phyloP scores from a whole-genome alignment of 2,888 invertebrate species.

The Oxycera nigricornis region DNA sequence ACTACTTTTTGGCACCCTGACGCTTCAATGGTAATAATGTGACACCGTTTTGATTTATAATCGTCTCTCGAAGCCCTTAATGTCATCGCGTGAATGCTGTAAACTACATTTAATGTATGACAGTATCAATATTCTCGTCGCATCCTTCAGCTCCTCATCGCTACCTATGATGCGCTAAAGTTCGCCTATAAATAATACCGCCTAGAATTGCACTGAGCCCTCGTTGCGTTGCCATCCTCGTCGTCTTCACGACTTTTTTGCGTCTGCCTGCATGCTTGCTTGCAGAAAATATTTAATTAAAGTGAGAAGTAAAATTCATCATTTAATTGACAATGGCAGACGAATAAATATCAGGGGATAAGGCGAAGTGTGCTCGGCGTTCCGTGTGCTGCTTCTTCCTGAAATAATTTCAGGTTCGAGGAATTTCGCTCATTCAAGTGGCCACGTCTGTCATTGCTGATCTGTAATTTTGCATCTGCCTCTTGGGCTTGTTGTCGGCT shows the following conservation, averaged over 20 bases:
- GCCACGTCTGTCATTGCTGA: slow-evolving; percentile 36
- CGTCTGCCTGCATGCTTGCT: slow-evolving; percentile 7
- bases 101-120: slow-evolving; percentile 13
- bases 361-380: not conserved
- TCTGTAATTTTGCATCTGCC: slow-evolving; percentile 44
- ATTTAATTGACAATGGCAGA: slow-evolving; percentile 46
- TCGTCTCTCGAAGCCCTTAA: slow-evolving; percentile 21
- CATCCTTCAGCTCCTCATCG: not conserved
- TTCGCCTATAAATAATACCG: slow-evolving; percentile 39
- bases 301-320: slow-evolving; percentile 46
- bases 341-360: slow-evolving; percentile 14
- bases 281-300: slow-evolving; percentile 44
- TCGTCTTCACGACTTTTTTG: not conserved
- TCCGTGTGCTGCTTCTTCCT: slow-evolving; percentile 5
- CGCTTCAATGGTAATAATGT: slow-evolving; percentile 30
- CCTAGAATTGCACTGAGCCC: slow-evolving; percentile 5
- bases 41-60: slow-evolving; percentile 43
- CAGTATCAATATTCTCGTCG: not conserved
- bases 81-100: slow-evolving; percentile 16
- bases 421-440: slow-evolving; percentile 42
- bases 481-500: slow-evolving; percentile 36
- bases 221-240: not conserved
- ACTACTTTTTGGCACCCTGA: slow-evolving; percentile 28
- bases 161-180: not conserved
- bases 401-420: slow-evolving; percentile 42